Base-by-base conservation (phyloP, 2,113 vertebrate genomes). In the Apodemus sylvaticus region DNA sequence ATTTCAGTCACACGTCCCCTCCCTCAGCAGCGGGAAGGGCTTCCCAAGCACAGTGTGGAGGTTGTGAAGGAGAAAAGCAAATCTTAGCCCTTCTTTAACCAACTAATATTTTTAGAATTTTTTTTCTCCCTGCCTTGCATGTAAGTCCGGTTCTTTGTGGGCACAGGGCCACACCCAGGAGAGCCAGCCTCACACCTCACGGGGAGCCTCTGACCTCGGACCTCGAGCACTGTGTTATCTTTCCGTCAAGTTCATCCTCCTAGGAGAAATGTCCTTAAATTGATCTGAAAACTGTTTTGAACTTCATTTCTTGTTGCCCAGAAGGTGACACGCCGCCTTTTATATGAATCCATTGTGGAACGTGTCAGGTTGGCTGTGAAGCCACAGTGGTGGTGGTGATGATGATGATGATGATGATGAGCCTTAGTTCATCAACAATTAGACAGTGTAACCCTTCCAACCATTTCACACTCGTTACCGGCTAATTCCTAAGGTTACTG, bases 161-260 rank as follows among this genome's bases (percentile, higher is more conserved):
- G n/a, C 76, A 78, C 19, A 24, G 17, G 17, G 14, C 51, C 34
- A 10, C 0, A 73, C 87, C 11, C 82, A 6, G 26, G 26, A 39
- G 45, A 60, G 76, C 55, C 2, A 60, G 76, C 55, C 2, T 42
- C 62, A 16, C 51, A 66, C 64, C n/a, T 94, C 17, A 34, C 45
- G 24, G 0, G 6, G 6, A 0, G 3, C 12, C 16, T 55, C 66
- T 88, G 90, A 12, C 48, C 45, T 71, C 48, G 55, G 45, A 81
- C 55, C 31, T 48, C 10, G 20, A 51, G 58, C 73, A 1, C 11
- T 29, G 48, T 78, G 3, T 29, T 62, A 7, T 64, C 68, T 94
- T 90, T 86, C 93, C 62, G 6, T 48, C 64, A 39, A 74, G 31
- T 12, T 95, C 74, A 70, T 95, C 91, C 95, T 96, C 13, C 0